phyloP scores from a whole-genome alignment of 2,797 vertebrate genomes.

The Psittacula derbiana region DNA sequence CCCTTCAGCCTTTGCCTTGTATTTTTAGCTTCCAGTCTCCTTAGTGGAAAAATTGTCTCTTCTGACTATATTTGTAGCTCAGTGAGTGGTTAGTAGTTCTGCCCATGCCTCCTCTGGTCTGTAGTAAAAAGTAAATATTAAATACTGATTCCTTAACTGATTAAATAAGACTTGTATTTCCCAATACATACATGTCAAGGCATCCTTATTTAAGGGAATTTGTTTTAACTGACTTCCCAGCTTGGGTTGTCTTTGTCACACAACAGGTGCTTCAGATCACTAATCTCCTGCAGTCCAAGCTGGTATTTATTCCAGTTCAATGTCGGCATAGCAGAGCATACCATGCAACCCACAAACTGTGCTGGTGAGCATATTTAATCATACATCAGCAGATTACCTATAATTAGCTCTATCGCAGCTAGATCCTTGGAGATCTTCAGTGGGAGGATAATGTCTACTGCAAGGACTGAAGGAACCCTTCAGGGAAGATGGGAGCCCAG shows the following conservation, averaged over 20 bases:
- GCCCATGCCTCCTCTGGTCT: not conserved
- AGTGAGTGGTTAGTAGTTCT: not conserved
- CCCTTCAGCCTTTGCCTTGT: slow-evolving; percentile 10
- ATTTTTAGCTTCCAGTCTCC: slow-evolving; percentile 39
- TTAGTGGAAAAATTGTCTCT: not conserved
- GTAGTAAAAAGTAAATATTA: not conserved
- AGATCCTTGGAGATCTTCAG: not conserved
- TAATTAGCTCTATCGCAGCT: slow-evolving; percentile 2
- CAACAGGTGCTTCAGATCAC: slow-evolving; percentile 11
- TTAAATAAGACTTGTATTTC: not conserved
- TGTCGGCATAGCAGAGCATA: not conserved
- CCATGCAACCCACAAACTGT: not conserved
- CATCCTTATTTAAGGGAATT: not conserved
- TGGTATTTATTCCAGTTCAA: not conserved
- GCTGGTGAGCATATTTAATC: not conserved
- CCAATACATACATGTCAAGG: not conserved
- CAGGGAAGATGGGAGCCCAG: not conserved
- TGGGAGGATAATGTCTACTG: not conserved
- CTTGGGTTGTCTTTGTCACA: not conserved
- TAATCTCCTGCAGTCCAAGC: not conserved
- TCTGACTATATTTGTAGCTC: not conserved
- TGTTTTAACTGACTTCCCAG: not conserved
- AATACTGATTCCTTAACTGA: not conserved
- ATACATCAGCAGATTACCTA: not conserved
- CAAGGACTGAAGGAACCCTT: not conserved